These are phyloP conservation scores for Lordiphosa clarofinis DNA, from an alignment of 1,140 invertebrate species.

Conservation along the genomic window DNA sequence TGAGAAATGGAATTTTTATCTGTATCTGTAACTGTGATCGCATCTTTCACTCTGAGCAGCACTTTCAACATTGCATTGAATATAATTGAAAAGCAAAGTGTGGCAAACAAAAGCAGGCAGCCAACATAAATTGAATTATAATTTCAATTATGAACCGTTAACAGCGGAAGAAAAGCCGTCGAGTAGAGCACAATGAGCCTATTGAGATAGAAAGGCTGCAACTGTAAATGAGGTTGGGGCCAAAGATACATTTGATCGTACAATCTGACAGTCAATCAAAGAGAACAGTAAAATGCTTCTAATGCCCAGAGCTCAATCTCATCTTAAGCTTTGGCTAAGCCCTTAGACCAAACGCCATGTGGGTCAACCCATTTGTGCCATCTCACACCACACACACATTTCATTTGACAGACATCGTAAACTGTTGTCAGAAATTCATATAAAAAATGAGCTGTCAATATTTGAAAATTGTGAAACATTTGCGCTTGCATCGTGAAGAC, in stretches of 20 bases:
- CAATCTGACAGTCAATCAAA: slow-evolving; percentile 58
- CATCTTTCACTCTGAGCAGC: slow-evolving; percentile 21
- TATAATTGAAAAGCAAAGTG: slow-evolving; percentile 72
- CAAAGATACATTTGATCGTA: slow-evolving; percentile 19
- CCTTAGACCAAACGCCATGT: slow-evolving; percentile 37
- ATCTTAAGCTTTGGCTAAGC: slow-evolving; percentile 19
- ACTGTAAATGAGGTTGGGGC: slow-evolving; percentile 70
- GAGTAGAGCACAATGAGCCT: slow-evolving; percentile 49
- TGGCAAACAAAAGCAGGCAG: slow-evolving; percentile 22
- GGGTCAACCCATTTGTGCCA: slow-evolving; percentile 35
- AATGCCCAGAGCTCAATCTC: slow-evolving; percentile 25
- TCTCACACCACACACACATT: slow-evolving; percentile 23
- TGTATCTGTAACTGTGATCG: slow-evolving; percentile 53
- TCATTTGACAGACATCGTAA: slow-evolving; percentile 34
- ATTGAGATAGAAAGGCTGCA: slow-evolving; percentile 46
- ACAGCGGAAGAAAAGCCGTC: slow-evolving; percentile 67
- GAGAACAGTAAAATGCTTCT: slow-evolving; percentile 62
- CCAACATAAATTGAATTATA: slow-evolving; percentile 67
- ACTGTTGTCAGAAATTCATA: slow-evolving; percentile 12
- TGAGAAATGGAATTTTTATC: slow-evolving; percentile 12
- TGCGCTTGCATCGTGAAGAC: slow-evolving; percentile 30
- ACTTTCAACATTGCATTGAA: slow-evolving; percentile 63
- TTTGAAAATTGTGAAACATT: slow-evolving; percentile 23
- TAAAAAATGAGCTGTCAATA: slow-evolving; percentile 62
- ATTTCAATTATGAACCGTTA: slow-evolving; percentile 76